A percentile compares a stretch with the other conserved stretches of the same genome.
These are phyloP conservation scores for Geophilus truncorum DNA, from an alignment of 2,888 invertebrate genomes.

Conservation along the genomic window DNA sequence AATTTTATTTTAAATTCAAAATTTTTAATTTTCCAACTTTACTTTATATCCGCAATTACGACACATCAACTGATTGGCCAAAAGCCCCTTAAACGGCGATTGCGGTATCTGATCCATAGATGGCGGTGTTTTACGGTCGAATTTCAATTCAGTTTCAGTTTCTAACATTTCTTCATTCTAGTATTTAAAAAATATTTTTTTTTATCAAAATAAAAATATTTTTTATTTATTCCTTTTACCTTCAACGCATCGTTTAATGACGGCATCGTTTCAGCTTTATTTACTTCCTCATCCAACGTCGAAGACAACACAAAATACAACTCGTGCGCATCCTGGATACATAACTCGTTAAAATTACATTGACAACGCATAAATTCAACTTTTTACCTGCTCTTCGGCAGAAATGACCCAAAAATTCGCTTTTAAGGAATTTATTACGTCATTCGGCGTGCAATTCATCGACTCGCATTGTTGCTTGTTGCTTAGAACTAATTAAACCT, in stretches of 20 bases:
- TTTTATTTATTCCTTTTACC: slow-evolving; percentile 41
- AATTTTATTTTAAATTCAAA: slow-evolving; percentile 29
- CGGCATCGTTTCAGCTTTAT: not conserved
- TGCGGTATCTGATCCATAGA: not conserved
- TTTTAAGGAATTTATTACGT: slow-evolving; percentile 68
- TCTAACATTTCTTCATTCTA: too few relatives aligned
- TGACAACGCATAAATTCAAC: not conserved
- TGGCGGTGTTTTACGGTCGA: not conserved
- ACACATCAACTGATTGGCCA: slow-evolving; percentile 71
- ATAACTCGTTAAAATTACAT: too few relatives aligned
- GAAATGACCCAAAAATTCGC: slow-evolving; percentile 80
- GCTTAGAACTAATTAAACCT: not conserved
- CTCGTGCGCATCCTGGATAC: slow-evolving; percentile 94
- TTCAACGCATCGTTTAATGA: slow-evolving; percentile 45
- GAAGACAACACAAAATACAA: slow-evolving; percentile 79
- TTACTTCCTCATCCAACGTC: slow-evolving; percentile 78
- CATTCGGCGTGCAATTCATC: slow-evolving; percentile 56
- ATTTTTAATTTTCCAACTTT: slow-evolving; percentile 37
- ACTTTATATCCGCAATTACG: slow-evolving; percentile 66
- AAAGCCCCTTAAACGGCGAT: slow-evolving; percentile 65
- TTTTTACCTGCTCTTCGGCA: slow-evolving; percentile 59
- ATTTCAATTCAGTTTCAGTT: not conserved
- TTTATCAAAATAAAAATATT: too few relatives aligned
- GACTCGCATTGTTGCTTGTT: not conserved
- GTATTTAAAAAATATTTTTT: too few relatives aligned